A percentile compares a stretch with the other conserved stretches of the same genome.
Conservation (phyloP, 1,140 invertebrate genomes). For the Drosophila littoralis region DNA sequence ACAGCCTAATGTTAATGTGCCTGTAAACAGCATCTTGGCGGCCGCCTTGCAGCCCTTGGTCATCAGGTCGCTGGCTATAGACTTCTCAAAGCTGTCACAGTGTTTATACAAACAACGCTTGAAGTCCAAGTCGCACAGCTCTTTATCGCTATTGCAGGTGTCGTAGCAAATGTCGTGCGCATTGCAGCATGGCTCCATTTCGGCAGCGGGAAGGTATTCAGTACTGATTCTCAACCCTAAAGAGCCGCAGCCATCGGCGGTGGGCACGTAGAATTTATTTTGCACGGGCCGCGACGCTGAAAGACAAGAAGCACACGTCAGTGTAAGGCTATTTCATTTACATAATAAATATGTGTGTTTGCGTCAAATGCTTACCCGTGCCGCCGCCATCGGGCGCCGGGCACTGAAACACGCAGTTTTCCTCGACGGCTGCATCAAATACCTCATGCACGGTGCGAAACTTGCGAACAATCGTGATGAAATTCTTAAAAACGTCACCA, state of each 20-base stretch:
- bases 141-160: slow-evolving; percentile 93
- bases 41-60: slow-evolving; percentile 92
- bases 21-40: slow-evolving; percentile 92
- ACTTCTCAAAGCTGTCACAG: slow-evolving; percentile 89
- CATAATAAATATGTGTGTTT: slow-evolving; percentile 52
- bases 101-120: slow-evolving; percentile 93
- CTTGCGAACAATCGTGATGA: slow-evolving; percentile 90
- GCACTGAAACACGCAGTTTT: slow-evolving; percentile 91
- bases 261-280: slow-evolving; percentile 90
- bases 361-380: slow-evolving; percentile 54
- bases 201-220: slow-evolving; percentile 89
- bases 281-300: slow-evolving; percentile 88
- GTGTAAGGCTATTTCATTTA: slow-evolving; percentile 37
- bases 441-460: slow-evolving; percentile 92
- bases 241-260: slow-evolving; percentile 93
- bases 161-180: slow-evolving; percentile 95
- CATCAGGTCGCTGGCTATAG: slow-evolving; percentile 86
- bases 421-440: slow-evolving; percentile 92
- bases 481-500: slow-evolving; percentile 90
- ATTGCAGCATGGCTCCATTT: slow-evolving; percentile 94
- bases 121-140: slow-evolving; percentile 94
- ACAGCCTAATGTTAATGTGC: slow-evolving; percentile 92
- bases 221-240: slow-evolving; percentile 89
- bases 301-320: slow-evolving; percentile 71
- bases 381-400: slow-evolving; percentile 86